Percentiles rank a stretch among this genome's conserved stretches.
Conservation (phyloP, 2,888 invertebrate genomes). For the Calliopum simillimum region DNA sequence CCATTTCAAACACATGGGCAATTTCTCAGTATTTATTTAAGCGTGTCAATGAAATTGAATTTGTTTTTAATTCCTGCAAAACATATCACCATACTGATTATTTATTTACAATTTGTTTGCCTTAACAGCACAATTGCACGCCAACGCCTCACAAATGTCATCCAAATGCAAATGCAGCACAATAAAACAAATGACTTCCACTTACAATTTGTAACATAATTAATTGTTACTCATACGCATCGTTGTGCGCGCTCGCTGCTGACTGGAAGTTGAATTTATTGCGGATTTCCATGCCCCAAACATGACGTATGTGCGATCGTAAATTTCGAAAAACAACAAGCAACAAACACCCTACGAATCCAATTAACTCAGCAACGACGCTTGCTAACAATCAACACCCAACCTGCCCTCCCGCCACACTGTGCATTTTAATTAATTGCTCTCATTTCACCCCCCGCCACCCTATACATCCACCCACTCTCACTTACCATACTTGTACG, state of each 20-base stretch:
- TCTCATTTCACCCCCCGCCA: neutral
- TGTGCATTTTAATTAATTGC: neutral
- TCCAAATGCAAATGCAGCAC: too few species aligned
- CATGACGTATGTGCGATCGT: neutral
- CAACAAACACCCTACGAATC: neutral
- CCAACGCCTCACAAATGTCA: too few species aligned
- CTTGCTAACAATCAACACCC: neutral
- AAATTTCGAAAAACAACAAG: constrained; percentile 9
- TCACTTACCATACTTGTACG: constrained; percentile 84
- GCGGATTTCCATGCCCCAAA: neutral
- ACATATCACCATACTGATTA: too few species aligned
- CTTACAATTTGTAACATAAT: neutral
- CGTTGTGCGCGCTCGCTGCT: neutral
- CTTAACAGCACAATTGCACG: too few species aligned
- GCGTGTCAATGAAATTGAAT: too few species aligned
- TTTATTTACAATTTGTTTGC: too few species aligned
- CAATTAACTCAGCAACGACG: neutral
- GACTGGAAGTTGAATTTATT: too few species aligned
- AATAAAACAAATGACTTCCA: too few species aligned
- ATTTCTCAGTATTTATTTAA: too few species aligned
- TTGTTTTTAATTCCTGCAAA: too few species aligned
- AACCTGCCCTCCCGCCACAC: neutral
- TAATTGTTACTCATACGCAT: neutral
- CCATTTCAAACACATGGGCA: too few species aligned
- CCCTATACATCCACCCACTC: neutral